Base-by-base conservation (phyloP, 2,797 vertebrate genomes). In the Arnoldichthys spilopterus region DNA sequence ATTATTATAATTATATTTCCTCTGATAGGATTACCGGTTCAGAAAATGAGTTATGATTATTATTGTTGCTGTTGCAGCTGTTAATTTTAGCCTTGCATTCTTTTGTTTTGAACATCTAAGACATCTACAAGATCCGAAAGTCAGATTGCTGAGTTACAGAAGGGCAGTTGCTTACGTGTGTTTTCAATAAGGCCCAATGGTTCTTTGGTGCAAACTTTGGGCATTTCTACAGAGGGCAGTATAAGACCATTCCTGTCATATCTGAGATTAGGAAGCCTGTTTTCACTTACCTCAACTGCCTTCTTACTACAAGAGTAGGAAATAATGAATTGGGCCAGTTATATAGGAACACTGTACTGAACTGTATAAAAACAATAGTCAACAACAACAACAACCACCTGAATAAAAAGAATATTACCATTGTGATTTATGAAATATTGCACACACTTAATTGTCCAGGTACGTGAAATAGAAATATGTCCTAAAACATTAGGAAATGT, bases 161-260 rank as follows among this genome's bases (percentile, higher is more conserved):
- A 73, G 49, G 58, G 67, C 12, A 32, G 40, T 59, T 47, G 49
- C 63, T 58, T 73, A 67, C 22, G 16, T 71, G 47, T 40, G n/a
- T 53, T 64, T 59, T 76, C 47, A 51, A 28, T 20, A 8, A 64
- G 40, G 30, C 22, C 45, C 9, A 37, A 51, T 58, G 62, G 47
- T 62, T 66, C 56, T 71, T 15, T 49, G 37, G 32, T 63, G 76
- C 47, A 75, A 40, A 30, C 37, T 37, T 59, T 1, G 51, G 24
- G 22, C 26, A 40, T 47, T 62, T 77, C 85, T 61, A 32, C 68
- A 84, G 87, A 87, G 84, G 86, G 86, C 87, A 84, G 83, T 61
- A 84, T 53, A 84, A 69, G 78, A 85, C 58, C 43, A 79, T 3
- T 24, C 28, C 58, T 69, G 4, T 12, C 7, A 45, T 3, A 16